A percentile compares a stretch with the other conserved stretches of the same genome.
phyloP scores from a whole-genome alignment of 2,797 vertebrate genomes.

The Danio aesculapii region DNA sequence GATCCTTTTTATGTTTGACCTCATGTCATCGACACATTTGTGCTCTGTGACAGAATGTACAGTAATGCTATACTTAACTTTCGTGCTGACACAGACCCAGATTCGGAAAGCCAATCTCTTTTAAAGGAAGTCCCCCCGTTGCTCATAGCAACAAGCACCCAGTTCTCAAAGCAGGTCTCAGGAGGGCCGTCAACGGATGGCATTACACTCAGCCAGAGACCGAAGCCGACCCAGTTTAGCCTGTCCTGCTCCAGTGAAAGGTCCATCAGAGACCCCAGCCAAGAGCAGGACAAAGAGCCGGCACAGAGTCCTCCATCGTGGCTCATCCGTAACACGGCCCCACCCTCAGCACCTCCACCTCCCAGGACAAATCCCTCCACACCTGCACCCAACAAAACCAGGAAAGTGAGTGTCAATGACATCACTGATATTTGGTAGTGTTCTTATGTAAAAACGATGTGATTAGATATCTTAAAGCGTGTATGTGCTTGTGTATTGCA shows the following conservation, averaged over 20 bases:
- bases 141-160: conserved; percentile 41
- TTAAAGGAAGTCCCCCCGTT: conserved; percentile 17
- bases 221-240: conserved; percentile 18
- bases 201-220: conserved; percentile 32
- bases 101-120: conserved; percentile 43
- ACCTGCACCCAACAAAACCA: not conserved
- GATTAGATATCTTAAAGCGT: not conserved
- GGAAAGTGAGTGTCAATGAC: conserved; percentile 21
- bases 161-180: not conserved
- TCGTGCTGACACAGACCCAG: conserved; percentile 16
- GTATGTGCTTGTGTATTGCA: not conserved
- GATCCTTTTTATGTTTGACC: too few relatives aligned
- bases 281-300: conserved; percentile 5
- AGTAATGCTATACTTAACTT: not conserved
- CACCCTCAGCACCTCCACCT: not conserved
- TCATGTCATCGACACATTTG: not conserved
- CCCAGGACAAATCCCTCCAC: not conserved
- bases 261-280: conserved; percentile 23
- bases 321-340: not conserved
- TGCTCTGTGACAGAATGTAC: not conserved
- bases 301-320: conserved; percentile 17
- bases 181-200: not conserved
- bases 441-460: not conserved
- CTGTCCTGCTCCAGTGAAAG: not conserved
- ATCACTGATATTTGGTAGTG: not conserved